phyloP scores from a whole-genome alignment of 2,888 invertebrate species.

The Neoscelio sp. region DNA sequence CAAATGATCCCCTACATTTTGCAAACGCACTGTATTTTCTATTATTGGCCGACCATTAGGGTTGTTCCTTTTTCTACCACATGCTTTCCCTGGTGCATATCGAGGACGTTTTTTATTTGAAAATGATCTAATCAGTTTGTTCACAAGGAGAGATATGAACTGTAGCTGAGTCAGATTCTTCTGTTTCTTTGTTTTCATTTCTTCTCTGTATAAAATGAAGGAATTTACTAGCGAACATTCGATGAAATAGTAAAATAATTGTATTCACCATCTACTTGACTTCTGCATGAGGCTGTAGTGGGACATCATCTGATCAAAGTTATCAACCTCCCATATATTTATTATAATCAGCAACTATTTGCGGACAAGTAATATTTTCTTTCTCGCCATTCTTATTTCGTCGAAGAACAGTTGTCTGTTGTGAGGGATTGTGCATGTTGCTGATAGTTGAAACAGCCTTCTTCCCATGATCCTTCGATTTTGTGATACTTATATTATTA shows the following conservation, averaged over 20 bases:
- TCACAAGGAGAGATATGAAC: slow-evolving; percentile 22
- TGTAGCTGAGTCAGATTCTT: too few species aligned
- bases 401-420: slow-evolving; percentile 10
- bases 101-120: neutral
- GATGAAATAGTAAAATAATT: slow-evolving; percentile 45
- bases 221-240: slow-evolving; percentile 36
- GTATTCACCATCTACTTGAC: slow-evolving; percentile 51
- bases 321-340: slow-evolving; percentile 39
- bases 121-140: slow-evolving; percentile 6
- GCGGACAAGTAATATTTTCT: slow-evolving; percentile 31
- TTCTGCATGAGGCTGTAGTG: slow-evolving; percentile 17
- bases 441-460: slow-evolving; percentile 40
- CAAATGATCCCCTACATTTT: neutral
- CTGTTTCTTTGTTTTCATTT: too few species aligned
- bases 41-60: too few species aligned
- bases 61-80: too few species aligned
- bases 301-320: slow-evolving; percentile 42
- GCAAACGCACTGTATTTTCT: neutral
- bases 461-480: slow-evolving; percentile 53
- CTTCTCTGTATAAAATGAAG: slow-evolving; percentile 28
- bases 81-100: neutral
- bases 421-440: slow-evolving; percentile 48
- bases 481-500: slow-evolving; percentile 37
- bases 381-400: slow-evolving; percentile 39
- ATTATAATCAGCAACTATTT: slow-evolving; percentile 41